Evolutionary conservation across 2,888 invertebrate genomes (phyloP), one percentile per base, ranked within the genome.

Genomic region (Ceriagrion tenellum): DNA sequence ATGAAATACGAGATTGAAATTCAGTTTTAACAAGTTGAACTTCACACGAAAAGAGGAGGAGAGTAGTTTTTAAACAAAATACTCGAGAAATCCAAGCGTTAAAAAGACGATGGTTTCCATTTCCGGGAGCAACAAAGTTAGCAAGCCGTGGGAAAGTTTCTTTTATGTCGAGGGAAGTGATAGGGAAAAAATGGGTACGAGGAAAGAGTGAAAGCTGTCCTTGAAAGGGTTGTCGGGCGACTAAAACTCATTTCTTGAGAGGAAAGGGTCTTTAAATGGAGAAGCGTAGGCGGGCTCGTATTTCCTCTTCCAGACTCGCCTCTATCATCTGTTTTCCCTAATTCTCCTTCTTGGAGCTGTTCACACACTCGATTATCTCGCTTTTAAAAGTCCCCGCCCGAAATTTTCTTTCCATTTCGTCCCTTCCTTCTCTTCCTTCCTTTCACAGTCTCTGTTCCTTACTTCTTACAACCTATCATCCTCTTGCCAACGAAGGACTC

Each of bases 231-330:
- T 30, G 81, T 10, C 35, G 35, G 26, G 81, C 81, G 81, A 81
- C 35, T 81, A 81, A 81, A 81, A 81, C 81, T 81, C 81, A 81
- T 81, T 81, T 81, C 81, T 81, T 81, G 81, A 81, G 81, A 81
- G 81, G 26, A 30, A 81, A 81, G 13, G 4, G 81, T 35, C 6
- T 69, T 20, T 35, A 18, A 81, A 81, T 81, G 81, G 81, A 35
- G 81, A n/a, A 35, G 13, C 13, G 13, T 81, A 13, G 30, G 35
- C 35, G 81, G n/a, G 10, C 35, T 18, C 30, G 35, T 81, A 81
- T 81, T 81, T 69, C 69, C 81, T 26, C 69, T 81, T 81, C 16
- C 35, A 13, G 30, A 16, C 18, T 26, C 35, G 16, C 10, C 30
- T 26, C 13, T 74, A 1, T 26, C 81, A 26, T 69, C 69, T 69